Base-by-base conservation (phyloP, 2,797 vertebrate species). In the Catharus ustulatus region DNA sequence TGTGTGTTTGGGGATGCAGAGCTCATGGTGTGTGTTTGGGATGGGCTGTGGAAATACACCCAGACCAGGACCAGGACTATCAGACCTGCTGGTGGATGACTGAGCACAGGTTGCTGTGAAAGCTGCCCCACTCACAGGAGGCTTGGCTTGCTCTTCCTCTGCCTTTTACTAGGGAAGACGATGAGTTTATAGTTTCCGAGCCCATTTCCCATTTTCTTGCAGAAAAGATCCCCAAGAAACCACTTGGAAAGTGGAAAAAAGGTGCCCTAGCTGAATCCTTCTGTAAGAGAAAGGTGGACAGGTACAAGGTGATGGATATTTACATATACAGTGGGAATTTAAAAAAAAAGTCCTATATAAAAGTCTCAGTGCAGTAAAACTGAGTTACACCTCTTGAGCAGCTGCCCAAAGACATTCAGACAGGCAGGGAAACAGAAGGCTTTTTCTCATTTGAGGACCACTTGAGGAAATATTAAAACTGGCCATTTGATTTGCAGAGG, bases 361-460 rank as follows among this genome's bases (percentile, higher is more conserved):
- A 52, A 52, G 27, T 52, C 11, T 10, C 80, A 71, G 59, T 61
- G 77, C 89, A 73, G 68, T 78, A 74, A 82, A 43, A 87, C 42
- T 67, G 67, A 86, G 59, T 92, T 88, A 91, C 1, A 2, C 69
- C 51, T 69, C 84, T 87, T 84, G 85, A 93, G 92, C 6, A 3
- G 58, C 62, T 91, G 75, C 91, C 89, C 26, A 1, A 88, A 93
- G 77, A 30, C 63, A 7, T 76, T 42, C 9, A 34, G 79, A 73
- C 73, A 24, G 69, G 43, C 48, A 79, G 40, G 81, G 79, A 51
- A 94, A 80, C 68, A 87, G 87, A 71, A 91, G 80, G 46, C 40
- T 80, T 91, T 76, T 84, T 86, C 67, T 94, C 66, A 79, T 79
- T 49, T 67, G 91, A 89, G 49, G 74, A 52, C 49, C 20, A 16